Base-by-base conservation (phyloP, 2,888 invertebrate species). In the Anticlea derivata region DNA sequence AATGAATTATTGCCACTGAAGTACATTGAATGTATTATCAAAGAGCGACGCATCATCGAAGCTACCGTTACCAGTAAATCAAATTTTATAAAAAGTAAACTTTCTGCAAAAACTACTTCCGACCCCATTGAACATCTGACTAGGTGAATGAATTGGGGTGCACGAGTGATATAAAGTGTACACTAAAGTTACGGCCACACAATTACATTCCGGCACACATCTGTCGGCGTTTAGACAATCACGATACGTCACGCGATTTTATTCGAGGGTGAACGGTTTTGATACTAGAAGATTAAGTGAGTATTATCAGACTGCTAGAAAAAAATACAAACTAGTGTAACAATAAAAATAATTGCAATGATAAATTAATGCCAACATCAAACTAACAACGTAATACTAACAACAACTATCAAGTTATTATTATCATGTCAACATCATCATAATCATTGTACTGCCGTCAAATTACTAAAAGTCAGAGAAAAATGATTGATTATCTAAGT, bases 151-250 rank as follows among this genome's bases (percentile, higher is more conserved):
- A 83, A 87, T 41, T 46, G 53, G 60, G 53, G 60, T 52, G 50
- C 50, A 39, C 43, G 44, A 83, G 65, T 83, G 85, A 83, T 87
- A 87, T 83, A 83, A 85, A 87, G 82, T 85, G 82, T 80, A 78
- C 68, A 75, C 79, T 83, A 84, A 80, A 84, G 79, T 85, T 82
- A 78, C 80, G 79, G 70, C 46, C 51, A 68, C 83, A 86, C 86
- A 82, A 86, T 86, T 87, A 89, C 86, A 90, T 90, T 86, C 89
- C 89, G 80, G 77, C 85, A 89, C 86, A 88, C 89, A 90, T 88
- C 89, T 90, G 89, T 89, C 87, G 84, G 82, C 76, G 84, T 83
- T 86, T 86, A 88, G 87, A 86, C 89, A 90, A 90, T 89, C 89
- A 90, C 89, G 87, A 89, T 88, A 87, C 81, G 86, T 78, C 89